phyloP scores from a whole-genome alignment of 2,113 vertebrate genomes.

The Nesoenas mayeri region DNA sequence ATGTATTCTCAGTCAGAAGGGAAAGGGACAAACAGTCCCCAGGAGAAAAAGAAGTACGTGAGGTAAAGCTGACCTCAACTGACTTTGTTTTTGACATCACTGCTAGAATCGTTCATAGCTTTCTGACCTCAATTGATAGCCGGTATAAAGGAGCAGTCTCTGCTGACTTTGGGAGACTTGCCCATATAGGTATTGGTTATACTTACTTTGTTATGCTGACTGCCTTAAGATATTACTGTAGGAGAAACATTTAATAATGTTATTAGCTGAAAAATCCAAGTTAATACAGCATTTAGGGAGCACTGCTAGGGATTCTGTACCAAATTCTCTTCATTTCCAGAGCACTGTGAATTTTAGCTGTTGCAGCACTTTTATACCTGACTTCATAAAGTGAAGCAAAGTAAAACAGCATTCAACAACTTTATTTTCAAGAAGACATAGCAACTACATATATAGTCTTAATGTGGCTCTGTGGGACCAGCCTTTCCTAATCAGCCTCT shows the following conservation, averaged over 20 bases:
- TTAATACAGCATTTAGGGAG: not conserved
- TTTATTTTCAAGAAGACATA: not conserved
- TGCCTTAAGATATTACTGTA: not conserved
- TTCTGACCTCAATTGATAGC: not conserved
- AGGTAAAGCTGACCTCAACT: not conserved
- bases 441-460: not conserved
- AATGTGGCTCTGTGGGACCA: not conserved
- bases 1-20: not conserved
- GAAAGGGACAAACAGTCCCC: not conserved
- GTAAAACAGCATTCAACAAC: not conserved
- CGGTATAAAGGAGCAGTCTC: not conserved
- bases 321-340: not conserved
- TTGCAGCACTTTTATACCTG: not conserved
- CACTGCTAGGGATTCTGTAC: not conserved
- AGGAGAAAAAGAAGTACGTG: not conserved
- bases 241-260: not conserved
- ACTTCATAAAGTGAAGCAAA: not conserved
- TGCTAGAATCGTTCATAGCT: not conserved
- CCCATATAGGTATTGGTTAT: not conserved
- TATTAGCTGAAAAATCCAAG: not conserved
- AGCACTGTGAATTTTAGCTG: not conserved
- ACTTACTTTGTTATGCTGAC: not conserved
- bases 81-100: not conserved
- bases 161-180: not conserved
- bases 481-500: not conserved